Percentiles rank a stretch among this genome's conserved stretches.
phyloP scores from a whole-genome alignment of 2,888 invertebrate genomes.

The Morpho helenor region DNA sequence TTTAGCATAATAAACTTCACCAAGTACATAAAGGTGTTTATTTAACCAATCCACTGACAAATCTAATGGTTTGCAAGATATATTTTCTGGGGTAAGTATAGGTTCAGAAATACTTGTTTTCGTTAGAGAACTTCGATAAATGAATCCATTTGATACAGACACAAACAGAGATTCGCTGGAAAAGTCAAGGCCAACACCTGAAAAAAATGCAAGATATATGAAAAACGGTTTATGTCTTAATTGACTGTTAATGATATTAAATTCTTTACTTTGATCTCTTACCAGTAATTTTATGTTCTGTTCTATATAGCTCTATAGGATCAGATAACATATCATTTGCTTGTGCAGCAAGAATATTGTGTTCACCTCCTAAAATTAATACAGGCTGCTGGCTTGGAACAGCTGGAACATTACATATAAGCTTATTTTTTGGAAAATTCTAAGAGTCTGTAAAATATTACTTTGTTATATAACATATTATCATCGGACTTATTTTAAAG shows the following conservation, averaged over 20 bases:
- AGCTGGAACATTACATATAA: constrained; percentile 62
- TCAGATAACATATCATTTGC: constrained; percentile 84
- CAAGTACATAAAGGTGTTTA: constrained; percentile 89
- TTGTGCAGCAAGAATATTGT: constrained; percentile 83
- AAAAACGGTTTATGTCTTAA: too few species aligned
- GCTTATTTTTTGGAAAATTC: too few species aligned
- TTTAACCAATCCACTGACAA: constrained; percentile 94
- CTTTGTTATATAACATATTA: background rate
- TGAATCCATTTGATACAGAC: constrained; percentile 84
- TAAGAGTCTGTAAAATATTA: background rate
- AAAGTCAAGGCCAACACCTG: constrained; percentile 89
- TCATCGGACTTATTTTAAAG: background rate
- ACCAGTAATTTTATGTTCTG: constrained; percentile 71
- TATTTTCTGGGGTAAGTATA: constrained; percentile 78
- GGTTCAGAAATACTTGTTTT: constrained; percentile 60
- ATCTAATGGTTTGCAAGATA: constrained; percentile 83
- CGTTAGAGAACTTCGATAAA: constrained; percentile 76
- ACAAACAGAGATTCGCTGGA: constrained; percentile 86
- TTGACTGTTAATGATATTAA: too few species aligned
- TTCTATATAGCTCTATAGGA: constrained; percentile 82
- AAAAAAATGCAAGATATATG: constrained; percentile 28
- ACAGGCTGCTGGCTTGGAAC: constrained; percentile 84
- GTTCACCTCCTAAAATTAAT: constrained; percentile 84
- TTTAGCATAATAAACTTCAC: constrained; percentile 80
- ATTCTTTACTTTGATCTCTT: constrained; percentile 10